These are phyloP conservation scores for Oplegnathus fasciatus DNA, from an alignment of 2,113 vertebrate species.

Conservation along the genomic window DNA sequence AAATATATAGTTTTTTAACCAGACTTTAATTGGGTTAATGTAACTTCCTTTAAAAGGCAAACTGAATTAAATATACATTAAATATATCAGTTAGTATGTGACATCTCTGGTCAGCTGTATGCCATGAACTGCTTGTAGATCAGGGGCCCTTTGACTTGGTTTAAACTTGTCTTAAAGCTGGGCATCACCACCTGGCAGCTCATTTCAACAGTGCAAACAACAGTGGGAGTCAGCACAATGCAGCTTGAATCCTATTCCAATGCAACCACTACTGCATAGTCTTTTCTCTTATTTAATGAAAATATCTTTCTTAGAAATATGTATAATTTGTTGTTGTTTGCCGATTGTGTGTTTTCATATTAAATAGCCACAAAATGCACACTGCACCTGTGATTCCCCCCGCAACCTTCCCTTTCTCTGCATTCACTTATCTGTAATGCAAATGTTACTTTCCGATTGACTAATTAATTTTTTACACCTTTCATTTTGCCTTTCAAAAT, in stretches of 20 bases:
- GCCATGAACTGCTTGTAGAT: not conserved
- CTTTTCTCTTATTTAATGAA: not conserved
- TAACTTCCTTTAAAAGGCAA: too few species aligned
- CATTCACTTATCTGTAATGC: not conserved
- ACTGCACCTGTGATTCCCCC: conserved; percentile 1
- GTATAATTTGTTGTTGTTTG: not conserved
- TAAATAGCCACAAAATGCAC: not conserved
- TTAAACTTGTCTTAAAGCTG: not conserved
- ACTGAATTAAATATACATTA: too few species aligned
- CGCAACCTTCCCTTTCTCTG: not conserved
- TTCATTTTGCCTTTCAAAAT: conserved; percentile 6
- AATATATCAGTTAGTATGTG: too few species aligned
- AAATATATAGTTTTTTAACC: not conserved
- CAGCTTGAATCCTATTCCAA: not conserved
- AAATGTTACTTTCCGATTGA: not conserved
- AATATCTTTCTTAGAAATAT: not conserved
- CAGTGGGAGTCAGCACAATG: not conserved
- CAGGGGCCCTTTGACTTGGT: not conserved
- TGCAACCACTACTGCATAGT: not conserved
- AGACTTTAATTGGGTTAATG: not conserved
- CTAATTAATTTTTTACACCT: not conserved
- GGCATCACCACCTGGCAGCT: not conserved
- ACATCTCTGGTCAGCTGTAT: too few species aligned
- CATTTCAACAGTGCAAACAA: not conserved
- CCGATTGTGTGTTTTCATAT: not conserved